Base-by-base conservation (phyloP, 2,113 vertebrate species). In the Misgurnus mizolepis region DNA sequence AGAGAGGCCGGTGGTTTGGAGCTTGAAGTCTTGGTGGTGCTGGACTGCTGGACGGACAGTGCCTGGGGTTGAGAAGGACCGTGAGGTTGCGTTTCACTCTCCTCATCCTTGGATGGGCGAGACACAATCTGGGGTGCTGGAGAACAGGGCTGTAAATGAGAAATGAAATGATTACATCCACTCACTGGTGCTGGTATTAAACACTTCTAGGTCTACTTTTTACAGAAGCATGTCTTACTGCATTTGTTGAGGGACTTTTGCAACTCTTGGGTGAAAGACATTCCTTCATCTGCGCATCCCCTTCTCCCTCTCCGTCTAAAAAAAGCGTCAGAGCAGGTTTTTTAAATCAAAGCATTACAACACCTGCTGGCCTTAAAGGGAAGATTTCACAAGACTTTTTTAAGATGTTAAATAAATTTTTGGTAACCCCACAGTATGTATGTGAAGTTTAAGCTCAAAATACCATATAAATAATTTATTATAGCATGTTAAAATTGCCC, bases 241-340 rank as follows among this genome's bases (percentile, higher is more conserved):
- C 87, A 56, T 92, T 89, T 27, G 91, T 85, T 0, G 90, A 89
- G 11, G 92, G 87, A 66, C 87, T 93, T 81, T 88, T 91, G 56
- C 93, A 91, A 45, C 86, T 80, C 64, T 84, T 85, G 0, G 93
- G 93, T 73, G 93, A 93, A 5, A 90, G 80, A 85, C 91, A 92
- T 4, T 93, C 93, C 75, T 88, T 89, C 17, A 62, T 53, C 4
- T 85, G 85, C 5, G 86, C 85, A 0, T 93, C 93, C 3, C 82
- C 86, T 17, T 86, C 86, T 22, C 93, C 93, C 12, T 61, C 77
- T n/a, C 88, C 88, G 72, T 93, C 93, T 93, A 62, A 4, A 78
- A 45, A 10, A 9, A 61, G 17, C 69, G n/a, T 67, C 8, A 78
- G 8, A 83, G 7, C 2, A 6, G 0, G 45, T 17, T 58, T 17